Evolutionary conservation across 2,888 invertebrate genomes (phyloP), one percentile per base, ranked within the genome.

Genomic region (Sphinx pinastri): DNA sequence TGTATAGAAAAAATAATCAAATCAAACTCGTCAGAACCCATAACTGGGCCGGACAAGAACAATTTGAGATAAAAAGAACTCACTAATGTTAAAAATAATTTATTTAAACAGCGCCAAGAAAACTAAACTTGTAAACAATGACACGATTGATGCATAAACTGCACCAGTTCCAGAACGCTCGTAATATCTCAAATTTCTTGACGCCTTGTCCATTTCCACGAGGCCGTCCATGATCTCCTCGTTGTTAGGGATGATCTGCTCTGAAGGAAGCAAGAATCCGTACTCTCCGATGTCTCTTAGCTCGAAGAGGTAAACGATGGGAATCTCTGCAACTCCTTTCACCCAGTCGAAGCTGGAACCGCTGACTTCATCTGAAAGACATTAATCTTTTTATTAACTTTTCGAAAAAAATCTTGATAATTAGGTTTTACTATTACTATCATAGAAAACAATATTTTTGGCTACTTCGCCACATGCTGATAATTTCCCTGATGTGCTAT

Each of bases 331-430:
- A 0, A 84, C 88, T 0, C 93, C 95, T 77, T 95, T 94, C 0
- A 93, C 95, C 94, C 95, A 96, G 79, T 96, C 95, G 68, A 92
- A 89, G 69, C 91, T 92, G 8, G 89, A 86, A 0, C 94, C 94
- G 12, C 87, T 89, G 8, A 89, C 88, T 58, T 79, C 83, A 74
- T 94, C 93, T 94, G 83, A 52, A 79, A 84, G 12, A 25, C 25
- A 12, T 25, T 25, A 12, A 12, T 57, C 10, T 25, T 10, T 25
- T 25, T 25, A 25, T 25, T 25, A 25, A 1, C 25, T 1, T 25
- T 25, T 25, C 25, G 25, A 25, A 25, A 25, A 25, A 25, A 25
- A 25, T n/a, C n/a, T n/a, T n/a, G n/a, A n/a, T n/a, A n/a, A 25
- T 2, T 25, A 25, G 2, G 25, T 25, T 25, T 25, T 25, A 25